A percentile compares a stretch with the other conserved stretches of the same genome.
phyloP scores from a whole-genome alignment of 2,113 vertebrate species.

The Hemibagrus wyckioides region DNA sequence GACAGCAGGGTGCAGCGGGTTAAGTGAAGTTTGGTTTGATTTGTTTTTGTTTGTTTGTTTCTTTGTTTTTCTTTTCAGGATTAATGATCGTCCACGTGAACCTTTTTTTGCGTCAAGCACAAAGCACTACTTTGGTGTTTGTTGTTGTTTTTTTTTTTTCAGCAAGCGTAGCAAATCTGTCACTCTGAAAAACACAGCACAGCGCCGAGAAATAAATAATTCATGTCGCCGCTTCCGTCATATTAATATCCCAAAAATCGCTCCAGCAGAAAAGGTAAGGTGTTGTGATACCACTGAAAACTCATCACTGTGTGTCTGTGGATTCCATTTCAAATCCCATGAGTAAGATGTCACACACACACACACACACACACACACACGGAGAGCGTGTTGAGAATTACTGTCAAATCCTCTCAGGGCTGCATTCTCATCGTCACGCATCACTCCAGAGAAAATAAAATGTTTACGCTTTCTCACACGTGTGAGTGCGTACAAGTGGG shows the following conservation, averaged over 20 bases:
- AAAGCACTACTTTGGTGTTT: background rate
- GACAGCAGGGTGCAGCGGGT: background rate
- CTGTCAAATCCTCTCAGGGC: background rate
- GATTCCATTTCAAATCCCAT: background rate
- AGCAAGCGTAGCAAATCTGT: background rate
- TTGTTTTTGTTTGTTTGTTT: background rate
- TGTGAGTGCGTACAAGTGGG: background rate
- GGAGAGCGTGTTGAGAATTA: background rate
- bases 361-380: conserved; percentile 5
- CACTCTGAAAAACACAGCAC: background rate
- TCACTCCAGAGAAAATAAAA: background rate
- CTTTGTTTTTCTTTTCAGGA: background rate
- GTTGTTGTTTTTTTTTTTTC: background rate
- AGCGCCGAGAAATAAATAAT: background rate
- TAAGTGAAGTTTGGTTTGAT: background rate
- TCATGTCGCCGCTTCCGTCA: background rate
- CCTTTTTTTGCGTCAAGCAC: background rate
- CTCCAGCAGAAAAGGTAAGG: background rate
- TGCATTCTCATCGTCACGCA: background rate
- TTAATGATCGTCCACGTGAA: background rate
- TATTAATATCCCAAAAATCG: background rate
- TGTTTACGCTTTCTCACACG: background rate
- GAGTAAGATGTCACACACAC: background rate
- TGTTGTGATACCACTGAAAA: background rate
- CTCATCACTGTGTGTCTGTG: background rate